These are phyloP conservation scores for Cosmia trapezina DNA, from an alignment of 2,888 invertebrate genomes.

Conservation along the genomic window DNA sequence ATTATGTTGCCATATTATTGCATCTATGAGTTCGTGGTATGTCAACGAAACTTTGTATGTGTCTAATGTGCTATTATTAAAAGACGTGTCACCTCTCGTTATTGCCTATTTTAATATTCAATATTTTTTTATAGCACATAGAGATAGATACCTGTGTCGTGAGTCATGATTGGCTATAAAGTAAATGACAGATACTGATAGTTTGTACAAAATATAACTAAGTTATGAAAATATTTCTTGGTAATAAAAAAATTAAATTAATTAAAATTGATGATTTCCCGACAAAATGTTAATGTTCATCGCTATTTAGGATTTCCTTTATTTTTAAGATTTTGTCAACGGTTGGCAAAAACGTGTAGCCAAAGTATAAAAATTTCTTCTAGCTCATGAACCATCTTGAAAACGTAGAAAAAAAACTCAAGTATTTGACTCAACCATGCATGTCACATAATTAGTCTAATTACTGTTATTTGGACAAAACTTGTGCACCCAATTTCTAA, in stretches of 20 bases:
- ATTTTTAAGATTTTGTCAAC: slow-evolving; percentile 15
- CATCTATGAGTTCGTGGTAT: slow-evolving; percentile 36
- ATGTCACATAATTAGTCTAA: not conserved
- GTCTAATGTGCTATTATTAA: slow-evolving; percentile 47
- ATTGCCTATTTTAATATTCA: slow-evolving; percentile 43
- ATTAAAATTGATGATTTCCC: slow-evolving; percentile 53
- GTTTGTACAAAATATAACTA: slow-evolving; percentile 16
- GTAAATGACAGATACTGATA: slow-evolving; percentile 42
- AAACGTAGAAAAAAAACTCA: not conserved
- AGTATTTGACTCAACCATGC: not conserved
- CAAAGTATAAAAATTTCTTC: slow-evolving; percentile 7
- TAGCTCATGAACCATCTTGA: not conserved
- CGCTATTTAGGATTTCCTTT: slow-evolving; percentile 56
- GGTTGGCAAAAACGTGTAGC: slow-evolving; percentile 6
- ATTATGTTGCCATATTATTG: slow-evolving; percentile 29
- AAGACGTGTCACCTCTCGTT: slow-evolving; percentile 42
- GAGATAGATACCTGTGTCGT: slow-evolving; percentile 12
- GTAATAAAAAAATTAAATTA: slow-evolving; percentile 5
- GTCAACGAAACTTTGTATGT: slow-evolving; percentile 31
- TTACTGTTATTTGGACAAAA: slow-evolving; percentile 9
- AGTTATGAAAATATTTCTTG: slow-evolving; percentile 25
- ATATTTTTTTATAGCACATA: not conserved
- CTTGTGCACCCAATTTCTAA: slow-evolving; percentile 10
- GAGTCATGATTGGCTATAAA: slow-evolving; percentile 27
- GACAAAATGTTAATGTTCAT: slow-evolving; percentile 29